Conservation (phyloP, 2,888 invertebrate genomes). For the Xestoiulus laeticollis region DNA sequence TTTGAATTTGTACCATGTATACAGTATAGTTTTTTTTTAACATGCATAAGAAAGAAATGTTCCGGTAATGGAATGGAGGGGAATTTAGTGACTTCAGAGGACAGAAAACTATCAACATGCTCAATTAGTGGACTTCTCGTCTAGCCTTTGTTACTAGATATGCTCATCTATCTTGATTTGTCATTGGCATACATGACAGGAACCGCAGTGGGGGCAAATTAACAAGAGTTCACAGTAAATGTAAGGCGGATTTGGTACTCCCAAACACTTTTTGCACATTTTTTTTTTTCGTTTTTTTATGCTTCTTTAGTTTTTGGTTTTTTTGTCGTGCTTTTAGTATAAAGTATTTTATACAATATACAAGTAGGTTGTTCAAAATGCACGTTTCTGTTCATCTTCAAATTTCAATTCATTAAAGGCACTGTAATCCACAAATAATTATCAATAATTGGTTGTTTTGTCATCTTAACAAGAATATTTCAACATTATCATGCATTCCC, state of each 20-base stretch:
- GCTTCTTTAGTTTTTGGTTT: not conserved
- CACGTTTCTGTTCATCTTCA: not conserved
- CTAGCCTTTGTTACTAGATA: conserved; percentile 40
- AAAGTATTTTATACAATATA: not conserved
- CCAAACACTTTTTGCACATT: conserved; percentile 6
- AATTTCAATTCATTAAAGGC: not conserved
- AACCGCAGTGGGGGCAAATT: conserved; percentile 15
- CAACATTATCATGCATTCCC: too few relatives aligned
- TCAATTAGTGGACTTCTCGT: conserved; percentile 30
- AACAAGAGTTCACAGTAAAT: conserved; percentile 42
- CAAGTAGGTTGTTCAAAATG: not conserved
- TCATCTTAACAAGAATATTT: too few relatives aligned
- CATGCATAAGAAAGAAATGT: not conserved
- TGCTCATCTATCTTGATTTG: conserved; percentile 48
- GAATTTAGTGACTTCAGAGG: not conserved
- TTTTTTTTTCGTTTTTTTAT: not conserved
- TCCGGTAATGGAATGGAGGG: not conserved
- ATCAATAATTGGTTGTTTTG: too few relatives aligned
- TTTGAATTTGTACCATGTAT: too few relatives aligned
- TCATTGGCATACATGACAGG: conserved; percentile 37
- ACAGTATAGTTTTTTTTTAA: too few relatives aligned
- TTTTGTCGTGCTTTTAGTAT: too few relatives aligned
- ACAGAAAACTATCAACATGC: conserved; percentile 13
- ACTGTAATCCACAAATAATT: too few relatives aligned
- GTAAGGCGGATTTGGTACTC: conserved; percentile 36